Conservation (phyloP, 1,140 invertebrate genomes). For the Hyles vespertilio region DNA sequence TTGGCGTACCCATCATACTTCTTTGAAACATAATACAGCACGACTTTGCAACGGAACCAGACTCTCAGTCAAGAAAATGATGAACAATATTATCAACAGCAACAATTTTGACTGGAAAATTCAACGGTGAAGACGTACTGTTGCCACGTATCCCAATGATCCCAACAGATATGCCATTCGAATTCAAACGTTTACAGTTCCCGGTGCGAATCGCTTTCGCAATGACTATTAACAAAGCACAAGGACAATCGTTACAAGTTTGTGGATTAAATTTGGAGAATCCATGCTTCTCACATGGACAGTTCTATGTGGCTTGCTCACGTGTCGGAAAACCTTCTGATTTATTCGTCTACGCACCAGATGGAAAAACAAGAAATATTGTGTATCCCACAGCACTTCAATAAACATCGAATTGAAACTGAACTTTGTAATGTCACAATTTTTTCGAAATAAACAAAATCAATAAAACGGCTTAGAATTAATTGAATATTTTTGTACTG, state of each 20-base stretch:
- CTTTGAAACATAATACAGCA: not conserved
- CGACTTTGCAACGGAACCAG: constrained; percentile 22
- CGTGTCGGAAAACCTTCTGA: constrained; percentile 2
- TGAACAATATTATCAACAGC: constrained; percentile 20
- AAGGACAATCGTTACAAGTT: constrained; percentile 38
- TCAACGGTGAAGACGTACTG: constrained; percentile 1
- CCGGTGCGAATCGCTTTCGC: no score
- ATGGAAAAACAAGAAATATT: constrained; percentile 14
- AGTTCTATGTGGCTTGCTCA: constrained; percentile 14
- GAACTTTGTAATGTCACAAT: no score
- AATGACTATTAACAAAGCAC: constrained; percentile 42
- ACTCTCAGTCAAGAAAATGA: constrained; percentile 21
- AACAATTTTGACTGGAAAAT: constrained; percentile 17
- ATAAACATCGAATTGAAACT: no score
- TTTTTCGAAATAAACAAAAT: no score
- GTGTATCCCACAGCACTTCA: constrained; percentile 13
- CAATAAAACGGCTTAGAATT: no score
- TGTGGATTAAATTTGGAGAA: constrained; percentile 13
- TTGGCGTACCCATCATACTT: no score
- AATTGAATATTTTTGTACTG: no score
- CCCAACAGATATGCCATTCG: no score
- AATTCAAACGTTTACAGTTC: no score
- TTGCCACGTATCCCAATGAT: not conserved
- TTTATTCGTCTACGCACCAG: not conserved
- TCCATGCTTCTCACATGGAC: constrained; percentile 25